Evolutionary conservation across 2,888 invertebrate genomes (phyloP), one percentile per base, ranked within the genome.

Genomic region (Epinotia bilunana): DNA sequence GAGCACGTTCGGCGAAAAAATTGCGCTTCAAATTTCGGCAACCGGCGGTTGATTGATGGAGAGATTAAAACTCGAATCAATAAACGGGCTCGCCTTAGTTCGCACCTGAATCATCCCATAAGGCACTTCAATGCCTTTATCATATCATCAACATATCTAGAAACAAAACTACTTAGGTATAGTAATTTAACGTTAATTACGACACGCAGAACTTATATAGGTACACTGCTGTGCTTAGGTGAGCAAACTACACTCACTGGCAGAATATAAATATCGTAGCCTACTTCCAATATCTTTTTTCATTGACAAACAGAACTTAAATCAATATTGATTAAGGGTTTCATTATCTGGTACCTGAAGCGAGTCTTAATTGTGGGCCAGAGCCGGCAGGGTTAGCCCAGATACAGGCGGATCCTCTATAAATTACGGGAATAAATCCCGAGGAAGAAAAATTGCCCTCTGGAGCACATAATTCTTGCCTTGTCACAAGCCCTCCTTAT

Each of bases 381-480:
- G 86, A 85, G 83, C 83, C 89, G 81, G 81, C 82, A 83, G 92
- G 92, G 92, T 93, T 93, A 93, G 92, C 89, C 89, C 92, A 92
- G 93, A 93, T 94, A 93, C 92, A 91, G 89, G 88, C 90, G 90
- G 91, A 92, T 93, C 93, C 93, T 90, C 93, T 90, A 94, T 94
- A 94, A 94, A 94, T 94, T 93, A 94, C 93, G 88, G 86, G 90
- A 93, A 94, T 94, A 94, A 94, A 94, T 94, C 94, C 94, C 88
- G 90, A 88, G 89, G 88, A 94, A 94, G 94, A 94, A 94, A 94
- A 94, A 94, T 94, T 93, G 94, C 93, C 92, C 94, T 94, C 92
- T 91, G 89, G 93, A 94, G 94, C 94, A 94, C 94, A 94, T 94
- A 94, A 94, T 94, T 94, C 94, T 94, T 94, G 93, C 92, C 94